Conservation (phyloP, 2,888 invertebrate species). For the Andrena fulva region DNA sequence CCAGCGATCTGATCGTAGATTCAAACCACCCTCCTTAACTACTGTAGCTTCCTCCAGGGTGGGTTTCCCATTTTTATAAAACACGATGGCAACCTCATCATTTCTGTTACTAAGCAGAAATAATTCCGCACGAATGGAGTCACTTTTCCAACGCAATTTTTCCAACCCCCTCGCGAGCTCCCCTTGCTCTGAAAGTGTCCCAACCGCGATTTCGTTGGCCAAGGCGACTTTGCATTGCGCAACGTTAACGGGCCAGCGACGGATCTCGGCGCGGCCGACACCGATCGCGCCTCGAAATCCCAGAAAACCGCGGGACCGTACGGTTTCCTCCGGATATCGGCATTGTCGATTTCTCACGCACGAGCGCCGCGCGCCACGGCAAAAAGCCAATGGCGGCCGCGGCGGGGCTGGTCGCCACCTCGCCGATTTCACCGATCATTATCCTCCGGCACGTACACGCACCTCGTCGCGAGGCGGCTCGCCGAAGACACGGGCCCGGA, state of each 20-base stretch:
- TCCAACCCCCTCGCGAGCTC: neutral
- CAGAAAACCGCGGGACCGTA: constrained; percentile 27
- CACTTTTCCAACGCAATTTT: neutral
- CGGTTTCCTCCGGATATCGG: constrained; percentile 58
- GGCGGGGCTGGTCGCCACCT: constrained; percentile 39
- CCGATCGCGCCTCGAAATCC: constrained; percentile 3
- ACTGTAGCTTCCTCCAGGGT: neutral
- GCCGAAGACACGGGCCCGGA: constrained; percentile 45
- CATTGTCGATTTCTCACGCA: constrained; percentile 70
- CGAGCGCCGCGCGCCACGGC: constrained; percentile 50
- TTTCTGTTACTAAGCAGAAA: too few relatives aligned
- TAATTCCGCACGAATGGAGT: too few relatives aligned
- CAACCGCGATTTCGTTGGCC: neutral
- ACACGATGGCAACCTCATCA: too few relatives aligned
- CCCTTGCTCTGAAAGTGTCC: neutral
- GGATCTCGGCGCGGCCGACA: neutral
- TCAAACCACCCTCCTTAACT: constrained; percentile 4
- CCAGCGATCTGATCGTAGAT: constrained; percentile 14
- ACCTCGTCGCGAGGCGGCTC: constrained; percentile 37
- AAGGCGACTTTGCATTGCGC: neutral
- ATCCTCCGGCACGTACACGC: constrained; percentile 61
- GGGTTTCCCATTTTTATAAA: neutral
- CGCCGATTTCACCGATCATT: constrained; percentile 65
- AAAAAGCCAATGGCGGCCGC: constrained; percentile 52
- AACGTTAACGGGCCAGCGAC: neutral